Evolutionary conservation across 2,797 vertebrate genomes (phyloP), one percentile per base, ranked within the genome.

Genomic region (Alca torda): DNA sequence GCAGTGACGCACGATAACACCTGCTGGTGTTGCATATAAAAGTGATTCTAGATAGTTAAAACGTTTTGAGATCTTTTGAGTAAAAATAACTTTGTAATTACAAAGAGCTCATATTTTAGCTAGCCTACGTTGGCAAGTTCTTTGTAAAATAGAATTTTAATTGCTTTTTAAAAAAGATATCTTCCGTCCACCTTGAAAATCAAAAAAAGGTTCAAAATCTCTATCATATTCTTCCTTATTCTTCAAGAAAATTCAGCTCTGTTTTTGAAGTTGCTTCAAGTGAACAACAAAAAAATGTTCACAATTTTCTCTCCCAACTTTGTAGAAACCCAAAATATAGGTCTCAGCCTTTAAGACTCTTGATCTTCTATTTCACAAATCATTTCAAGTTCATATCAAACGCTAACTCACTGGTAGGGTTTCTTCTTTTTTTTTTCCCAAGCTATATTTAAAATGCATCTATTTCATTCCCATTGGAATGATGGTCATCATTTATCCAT

Each of bases 161-260:
- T 93, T 87, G 83, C 81, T 96, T 95, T 93, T 6, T 33, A 64
- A 90, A 90, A 92, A 87, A 94, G 31, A 31, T 83, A 95, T 80
- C 81, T 97, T 96, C 77, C 81, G 51, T 96, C 90, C 89, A 95
- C 93, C 93, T 97, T 95, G 96, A 97, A 97, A 97, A 97, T 97
- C 87, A 85, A 91, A 95, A 95, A 95, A 93, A 92, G 79, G 37
- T 90, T 94, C 75, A 90, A 97, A 90, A 87, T 89, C 46, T 87
- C 83, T 96, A 90, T 95, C 72, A 95, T 65, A 79, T 94, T 74
- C 45, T 91, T 92, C 78, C 85, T 92, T 73, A 60, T 68, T 95
- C 46, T 73, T 70, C 78, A 95, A 93, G 87, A 95, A 94, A 85
- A 75, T 67, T 84, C 11, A 19, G 16, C 57, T 93, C 59, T 10